Evolutionary conservation across 1,140 invertebrate genomes (phyloP).

Genomic region (Nephila pilipes): DNA sequence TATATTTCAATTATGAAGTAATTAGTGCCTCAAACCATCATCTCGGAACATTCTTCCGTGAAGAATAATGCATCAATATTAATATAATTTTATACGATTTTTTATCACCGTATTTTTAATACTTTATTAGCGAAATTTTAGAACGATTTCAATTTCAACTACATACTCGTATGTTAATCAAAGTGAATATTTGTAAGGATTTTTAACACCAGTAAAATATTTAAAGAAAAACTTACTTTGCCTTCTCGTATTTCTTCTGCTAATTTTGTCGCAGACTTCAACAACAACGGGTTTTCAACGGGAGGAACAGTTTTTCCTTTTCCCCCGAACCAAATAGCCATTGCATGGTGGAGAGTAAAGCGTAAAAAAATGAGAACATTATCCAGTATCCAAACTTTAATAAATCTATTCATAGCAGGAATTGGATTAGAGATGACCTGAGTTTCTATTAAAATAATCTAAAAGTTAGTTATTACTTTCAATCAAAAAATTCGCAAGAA

Average conservation of each 20-base stretch:
- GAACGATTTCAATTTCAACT: too few relatives aligned
- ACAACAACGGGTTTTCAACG: conserved; percentile 36
- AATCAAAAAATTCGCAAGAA: too few relatives aligned
- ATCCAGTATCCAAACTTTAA: not conserved
- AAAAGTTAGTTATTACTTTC: too few relatives aligned
- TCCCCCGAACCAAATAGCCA: not conserved
- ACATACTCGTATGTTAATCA: too few relatives aligned
- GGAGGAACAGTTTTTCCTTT: conserved; percentile 42
- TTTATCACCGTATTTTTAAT: too few relatives aligned
- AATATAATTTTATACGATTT: too few relatives aligned
- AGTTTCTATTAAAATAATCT: not conserved
- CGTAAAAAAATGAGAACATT: not conserved
- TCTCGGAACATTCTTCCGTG: too few relatives aligned
- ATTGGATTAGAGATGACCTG: not conserved
- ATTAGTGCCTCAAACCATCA: too few relatives aligned
- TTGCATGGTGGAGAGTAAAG: not conserved
- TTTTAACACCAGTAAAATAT: not conserved
- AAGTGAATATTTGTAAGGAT: not conserved
- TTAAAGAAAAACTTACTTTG: not conserved
- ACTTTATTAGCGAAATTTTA: too few relatives aligned
- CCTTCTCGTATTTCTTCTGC: conserved; percentile 53
- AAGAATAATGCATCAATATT: too few relatives aligned
- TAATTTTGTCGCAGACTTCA: conserved; percentile 58
- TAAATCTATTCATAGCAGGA: not conserved
- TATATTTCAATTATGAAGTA: too few relatives aligned